Base-by-base conservation (phyloP, 2,888 invertebrate genomes). In the Invenusta paracnida region DNA sequence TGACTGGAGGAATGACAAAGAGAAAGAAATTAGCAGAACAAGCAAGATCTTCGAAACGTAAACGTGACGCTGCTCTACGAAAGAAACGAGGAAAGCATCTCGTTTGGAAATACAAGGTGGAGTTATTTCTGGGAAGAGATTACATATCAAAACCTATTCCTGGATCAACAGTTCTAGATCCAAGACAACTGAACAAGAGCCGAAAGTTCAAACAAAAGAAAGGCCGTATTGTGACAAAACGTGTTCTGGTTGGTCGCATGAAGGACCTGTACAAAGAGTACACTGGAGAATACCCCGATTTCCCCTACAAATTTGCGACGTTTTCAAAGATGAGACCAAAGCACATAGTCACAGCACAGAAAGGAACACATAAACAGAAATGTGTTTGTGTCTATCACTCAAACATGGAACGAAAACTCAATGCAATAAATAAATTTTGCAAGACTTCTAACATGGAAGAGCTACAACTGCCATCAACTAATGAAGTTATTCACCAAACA, bases 241-340 rank as follows among this genome's bases (percentile, higher is more conserved):
- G 73, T 73, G 73, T 73, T 13, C 73, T 73, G 73, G 23, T 73
- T 23, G 73, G 73, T 23, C 73, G 11, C 73, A 73, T 73, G 73
- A 5, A 48, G 48, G 17, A 48, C 17, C 48, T 48, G 48, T 48
- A 48, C 48, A 48, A 48, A 48, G 48, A 73, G 73, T 73, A 73
- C 23, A 73, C 23, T 73, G 73, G 11, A 73, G 73, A 73, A 73
- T 13, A 73, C 73, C 73, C 73, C 25, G 73, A 73, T 23, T 73
- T 73, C 23, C 73, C 73, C 2, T 73, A 73, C 25, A 73, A 23
- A 73, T 73, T 73, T 73, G 5, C 73, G 17, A 73, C 73, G 23
- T 73, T 73, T 73, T 73, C 73, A 73, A 73, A 73, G 73, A 73
- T 73, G 73, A 73, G 73, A 73, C 73, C 73, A 13, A 73, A 73